Conservation (phyloP, 1,140 invertebrate genomes). For the Drosophila orena region DNA sequence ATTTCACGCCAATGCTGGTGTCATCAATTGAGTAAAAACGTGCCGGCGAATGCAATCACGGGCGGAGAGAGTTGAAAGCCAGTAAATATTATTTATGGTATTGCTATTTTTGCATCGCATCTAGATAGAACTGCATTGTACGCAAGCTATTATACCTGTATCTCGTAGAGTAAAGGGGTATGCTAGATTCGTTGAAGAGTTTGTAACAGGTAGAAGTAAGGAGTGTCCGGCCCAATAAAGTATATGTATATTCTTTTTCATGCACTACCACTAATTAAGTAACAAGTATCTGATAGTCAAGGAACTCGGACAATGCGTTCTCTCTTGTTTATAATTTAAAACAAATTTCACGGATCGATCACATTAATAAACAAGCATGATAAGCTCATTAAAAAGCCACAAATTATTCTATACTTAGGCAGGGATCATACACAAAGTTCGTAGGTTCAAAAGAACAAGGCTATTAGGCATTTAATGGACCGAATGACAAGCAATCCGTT, state of each 20-base stretch:
- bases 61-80: slow-evolving; percentile 8
- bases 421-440: slow-evolving; percentile 33
- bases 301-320: too few relatives aligned
- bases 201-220: too few relatives aligned
- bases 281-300: too few relatives aligned
- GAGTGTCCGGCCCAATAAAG: too few relatives aligned
- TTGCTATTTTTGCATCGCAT: neutral
- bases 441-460: slow-evolving; percentile 41
- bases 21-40: slow-evolving; percentile 26
- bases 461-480: slow-evolving; percentile 14
- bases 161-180: too few relatives aligned
- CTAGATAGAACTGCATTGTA: slow-evolving; percentile 2
- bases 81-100: slow-evolving; percentile 16
- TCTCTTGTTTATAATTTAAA: neutral
- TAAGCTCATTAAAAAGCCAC: slow-evolving; percentile 61
- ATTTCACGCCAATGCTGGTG: slow-evolving; percentile 15
- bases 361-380: slow-evolving; percentile 50
- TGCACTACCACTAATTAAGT: too few relatives aligned
- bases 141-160: too few relatives aligned
- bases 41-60: slow-evolving; percentile 12
- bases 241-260: too few relatives aligned
- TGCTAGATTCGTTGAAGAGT: too few relatives aligned
- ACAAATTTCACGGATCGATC: slow-evolving; percentile 37
- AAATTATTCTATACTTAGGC: slow-evolving; percentile 53
- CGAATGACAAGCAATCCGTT: slow-evolving; percentile 43